These are phyloP conservation scores for Myrmophylax atrothorax DNA, from an alignment of 2,113 vertebrate species.

Conservation along the genomic window DNA sequence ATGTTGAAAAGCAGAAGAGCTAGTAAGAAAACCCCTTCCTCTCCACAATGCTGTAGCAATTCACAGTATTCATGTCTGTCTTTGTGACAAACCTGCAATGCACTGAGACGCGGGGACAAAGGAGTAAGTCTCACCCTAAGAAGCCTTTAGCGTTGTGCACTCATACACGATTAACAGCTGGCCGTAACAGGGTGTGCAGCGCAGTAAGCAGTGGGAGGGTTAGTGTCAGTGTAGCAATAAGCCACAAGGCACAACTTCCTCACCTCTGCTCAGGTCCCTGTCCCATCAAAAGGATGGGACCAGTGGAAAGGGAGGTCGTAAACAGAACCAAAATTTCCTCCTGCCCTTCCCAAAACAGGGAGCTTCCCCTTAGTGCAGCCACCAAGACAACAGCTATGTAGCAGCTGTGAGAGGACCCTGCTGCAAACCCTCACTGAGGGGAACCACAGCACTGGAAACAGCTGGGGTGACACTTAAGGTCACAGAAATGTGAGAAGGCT, in stretches of 20 bases:
- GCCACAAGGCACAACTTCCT: not conserved
- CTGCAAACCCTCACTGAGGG: not conserved
- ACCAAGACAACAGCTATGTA: not conserved
- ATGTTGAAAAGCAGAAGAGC: not conserved
- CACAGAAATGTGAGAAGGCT: fast-evolving
- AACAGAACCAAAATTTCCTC: not conserved
- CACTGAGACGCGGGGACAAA: not conserved
- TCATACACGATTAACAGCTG: not conserved
- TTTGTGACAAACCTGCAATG: not conserved
- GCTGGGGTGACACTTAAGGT: not conserved
- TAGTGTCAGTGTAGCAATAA: not conserved
- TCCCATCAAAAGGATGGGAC: not conserved
- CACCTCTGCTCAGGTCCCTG: not conserved
- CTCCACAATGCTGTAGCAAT: not conserved
- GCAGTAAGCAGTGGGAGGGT: not conserved
- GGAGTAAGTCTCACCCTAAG: not conserved
- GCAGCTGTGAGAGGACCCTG: not conserved
- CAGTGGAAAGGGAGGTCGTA: not conserved
- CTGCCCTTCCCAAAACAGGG: not conserved
- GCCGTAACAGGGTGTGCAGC: fast-evolving
- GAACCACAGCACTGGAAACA: fast-evolving
- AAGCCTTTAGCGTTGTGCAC: not conserved
- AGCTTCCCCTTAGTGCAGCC: not conserved
- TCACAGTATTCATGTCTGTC: not conserved
- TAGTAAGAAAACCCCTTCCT: not conserved